Conservation (phyloP, 2,888 invertebrate species). For the Leptinotarsa tumamoca region DNA sequence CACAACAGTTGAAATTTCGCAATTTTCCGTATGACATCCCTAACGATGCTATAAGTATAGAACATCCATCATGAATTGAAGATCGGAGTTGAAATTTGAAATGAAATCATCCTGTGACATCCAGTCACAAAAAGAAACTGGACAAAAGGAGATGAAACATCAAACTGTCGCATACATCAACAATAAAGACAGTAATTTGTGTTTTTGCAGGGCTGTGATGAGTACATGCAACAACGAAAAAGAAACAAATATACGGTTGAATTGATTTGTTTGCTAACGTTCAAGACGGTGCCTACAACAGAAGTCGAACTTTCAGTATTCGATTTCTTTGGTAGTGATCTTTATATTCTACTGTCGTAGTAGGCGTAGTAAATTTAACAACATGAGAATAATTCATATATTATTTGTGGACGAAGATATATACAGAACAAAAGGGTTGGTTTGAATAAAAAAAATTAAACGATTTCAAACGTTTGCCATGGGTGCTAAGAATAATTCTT, state of each 20-base stretch:
- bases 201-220: constrained; percentile 53
- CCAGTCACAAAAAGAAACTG: neutral
- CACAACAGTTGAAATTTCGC: too few species aligned
- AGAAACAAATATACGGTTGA: constrained; percentile 53
- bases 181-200: constrained; percentile 52
- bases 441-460: too few species aligned
- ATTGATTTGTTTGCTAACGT: constrained; percentile 55
- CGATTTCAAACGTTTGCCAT: too few species aligned
- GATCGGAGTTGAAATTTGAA: neutral
- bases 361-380: neutral
- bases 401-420: too few species aligned
- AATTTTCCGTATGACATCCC: too few species aligned
- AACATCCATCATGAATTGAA: too few species aligned
- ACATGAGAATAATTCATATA: neutral
- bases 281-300: constrained; percentile 42
- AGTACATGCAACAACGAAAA: constrained; percentile 49
- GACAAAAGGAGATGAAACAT: constrained; percentile 20
- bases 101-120: neutral
- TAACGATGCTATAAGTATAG: too few species aligned
- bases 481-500: too few species aligned
- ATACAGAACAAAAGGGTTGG: too few species aligned
- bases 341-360: constrained; percentile 33
- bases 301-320: constrained; percentile 45
- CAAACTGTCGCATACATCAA: constrained; percentile 38
- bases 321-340: constrained; percentile 35